Evolutionary conservation across 2,888 invertebrate species (phyloP).

Genomic region (Drosophila pseudotakahashii): DNA sequence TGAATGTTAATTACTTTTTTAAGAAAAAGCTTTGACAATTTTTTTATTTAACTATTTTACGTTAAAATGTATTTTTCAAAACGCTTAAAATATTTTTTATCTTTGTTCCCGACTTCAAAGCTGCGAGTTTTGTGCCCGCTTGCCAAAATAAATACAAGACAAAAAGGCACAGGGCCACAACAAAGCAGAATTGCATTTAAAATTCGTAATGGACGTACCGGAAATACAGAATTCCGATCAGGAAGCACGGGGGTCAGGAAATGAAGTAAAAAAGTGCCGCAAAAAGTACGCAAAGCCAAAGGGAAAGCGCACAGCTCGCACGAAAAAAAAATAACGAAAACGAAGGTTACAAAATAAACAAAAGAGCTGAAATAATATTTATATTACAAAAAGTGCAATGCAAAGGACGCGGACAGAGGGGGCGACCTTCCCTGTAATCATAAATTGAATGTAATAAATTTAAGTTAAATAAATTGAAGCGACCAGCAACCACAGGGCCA

Average conservation of each 20-base stretch:
- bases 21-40: background rate
- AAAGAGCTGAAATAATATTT: conserved; percentile 30
- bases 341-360: conserved; percentile 38
- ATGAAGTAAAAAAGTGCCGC: conserved; percentile 72
- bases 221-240: conserved; percentile 79
- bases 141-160: conserved; percentile 38
- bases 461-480: background rate
- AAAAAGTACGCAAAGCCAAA: conserved; percentile 54
- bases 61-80: background rate
- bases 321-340: conserved; percentile 8
- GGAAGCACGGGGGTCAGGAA: conserved; percentile 70
- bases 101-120: conserved; percentile 7
- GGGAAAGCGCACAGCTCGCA: conserved; percentile 21
- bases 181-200: conserved; percentile 65
- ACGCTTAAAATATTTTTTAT: background rate
- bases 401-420: conserved; percentile 1
- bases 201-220: conserved; percentile 73
- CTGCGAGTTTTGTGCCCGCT: conserved; percentile 8
- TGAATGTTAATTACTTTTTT: no score
- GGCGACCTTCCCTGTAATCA: conserved; percentile 28
- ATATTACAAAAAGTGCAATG: conserved; percentile 31
- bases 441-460: conserved; percentile 13
- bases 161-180: conserved; percentile 30
- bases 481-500: background rate
- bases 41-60: background rate